Evolutionary conservation across 2,797 vertebrate genomes (phyloP).

Genomic region (Rhadinocentrus ornatus): DNA sequence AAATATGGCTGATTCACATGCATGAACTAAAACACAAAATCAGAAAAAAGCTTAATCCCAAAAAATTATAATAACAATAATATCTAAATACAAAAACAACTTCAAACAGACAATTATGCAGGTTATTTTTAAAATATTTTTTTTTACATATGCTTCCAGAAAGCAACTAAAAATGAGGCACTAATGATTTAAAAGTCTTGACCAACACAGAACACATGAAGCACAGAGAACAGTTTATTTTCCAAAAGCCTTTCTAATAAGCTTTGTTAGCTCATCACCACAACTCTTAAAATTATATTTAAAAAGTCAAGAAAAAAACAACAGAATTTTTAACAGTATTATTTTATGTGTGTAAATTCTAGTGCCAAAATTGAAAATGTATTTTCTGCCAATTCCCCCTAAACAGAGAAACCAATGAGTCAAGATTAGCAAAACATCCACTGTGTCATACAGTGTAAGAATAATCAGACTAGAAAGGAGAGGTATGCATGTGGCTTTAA

Average conservation of each 20-base stretch:
- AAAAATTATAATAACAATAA: background rate
- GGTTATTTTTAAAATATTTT: background rate
- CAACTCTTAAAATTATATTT: constrained; percentile 16
- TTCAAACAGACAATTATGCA: background rate
- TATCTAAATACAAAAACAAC: too few relatives aligned
- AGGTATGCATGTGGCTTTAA: background rate
- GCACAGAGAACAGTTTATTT: background rate
- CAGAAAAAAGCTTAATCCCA: background rate
- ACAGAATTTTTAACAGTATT: constrained; percentile 3
- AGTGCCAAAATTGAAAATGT: background rate
- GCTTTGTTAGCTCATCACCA: constrained; percentile 25
- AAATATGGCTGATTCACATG: background rate
- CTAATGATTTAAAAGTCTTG: background rate
- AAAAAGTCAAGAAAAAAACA: constrained; percentile 11
- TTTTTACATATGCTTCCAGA: background rate
- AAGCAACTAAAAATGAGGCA: background rate
- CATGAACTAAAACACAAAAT: constrained; percentile 10
- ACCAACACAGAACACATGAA: background rate
- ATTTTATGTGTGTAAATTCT: constrained; percentile 18
- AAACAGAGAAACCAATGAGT: constrained; percentile 26
- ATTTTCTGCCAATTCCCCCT: background rate
- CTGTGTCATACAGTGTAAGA: background rate
- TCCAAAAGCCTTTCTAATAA: constrained; percentile 5
- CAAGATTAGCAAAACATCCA: constrained; percentile 4
- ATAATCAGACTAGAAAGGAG: background rate